Evolutionary conservation across 2,113 vertebrate species (phyloP).

Genomic region (Euleptes europaea): DNA sequence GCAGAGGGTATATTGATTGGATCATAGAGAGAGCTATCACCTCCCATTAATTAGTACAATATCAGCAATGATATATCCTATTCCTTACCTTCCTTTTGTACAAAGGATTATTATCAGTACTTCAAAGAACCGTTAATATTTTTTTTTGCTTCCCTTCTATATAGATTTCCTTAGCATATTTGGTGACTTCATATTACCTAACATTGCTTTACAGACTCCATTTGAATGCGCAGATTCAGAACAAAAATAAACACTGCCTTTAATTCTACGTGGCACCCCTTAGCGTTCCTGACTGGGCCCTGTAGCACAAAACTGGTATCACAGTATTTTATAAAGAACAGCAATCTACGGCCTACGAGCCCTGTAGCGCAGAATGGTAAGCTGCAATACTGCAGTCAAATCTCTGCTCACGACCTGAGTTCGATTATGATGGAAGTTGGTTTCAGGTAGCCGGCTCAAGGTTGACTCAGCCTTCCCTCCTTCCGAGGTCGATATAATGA

Average conservation of each 20-base stretch:
- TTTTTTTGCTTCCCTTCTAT: background rate
- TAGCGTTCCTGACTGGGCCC: background rate
- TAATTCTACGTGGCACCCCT: background rate
- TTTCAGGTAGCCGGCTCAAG: too few relatives aligned
- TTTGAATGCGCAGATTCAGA: background rate
- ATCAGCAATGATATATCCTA: background rate
- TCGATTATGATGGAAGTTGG: too few relatives aligned
- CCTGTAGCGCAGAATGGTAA: too few relatives aligned
- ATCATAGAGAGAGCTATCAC: background rate
- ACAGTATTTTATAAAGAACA: background rate
- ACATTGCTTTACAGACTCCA: background rate
- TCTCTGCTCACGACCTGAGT: too few relatives aligned
- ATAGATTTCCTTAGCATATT: background rate
- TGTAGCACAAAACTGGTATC: background rate
- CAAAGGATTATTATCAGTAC: background rate
- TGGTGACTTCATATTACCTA: background rate
- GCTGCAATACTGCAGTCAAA: too few relatives aligned
- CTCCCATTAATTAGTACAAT: background rate
- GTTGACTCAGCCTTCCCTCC: too few relatives aligned
- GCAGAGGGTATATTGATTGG: background rate
- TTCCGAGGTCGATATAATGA: too few relatives aligned
- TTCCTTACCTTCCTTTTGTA: background rate
- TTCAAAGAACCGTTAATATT: background rate
- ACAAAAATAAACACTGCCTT: background rate
- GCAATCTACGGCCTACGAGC: background rate